Base-by-base conservation (phyloP, 92 coral and sea anemone species). In the Epizoanthus ramosus region DNA sequence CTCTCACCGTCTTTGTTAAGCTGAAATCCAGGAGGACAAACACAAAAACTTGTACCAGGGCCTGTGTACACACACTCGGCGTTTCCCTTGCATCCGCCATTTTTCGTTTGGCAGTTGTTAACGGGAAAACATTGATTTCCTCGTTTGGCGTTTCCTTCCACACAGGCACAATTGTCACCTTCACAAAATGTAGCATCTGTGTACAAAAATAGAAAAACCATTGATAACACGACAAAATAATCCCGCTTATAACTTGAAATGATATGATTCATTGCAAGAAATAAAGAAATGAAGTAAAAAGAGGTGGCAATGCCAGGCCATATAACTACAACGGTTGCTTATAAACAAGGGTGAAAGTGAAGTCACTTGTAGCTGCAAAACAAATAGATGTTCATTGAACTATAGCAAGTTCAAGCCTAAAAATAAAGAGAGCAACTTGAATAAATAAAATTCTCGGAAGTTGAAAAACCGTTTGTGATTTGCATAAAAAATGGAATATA, bases 21-120 rank as follows among this genome's bases (percentile, higher is more conserved):
- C 76, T 75, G 41, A 18, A 23, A 77, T 4, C 91, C 91, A 59
- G 89, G 80, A 14, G 89, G 88, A 52, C 91, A 88, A 25, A 47
- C 3, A 21, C 84, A 66, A 21, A 80, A 28, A 47, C 80, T 66
- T 12, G 89, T 85, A 17, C 81, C 91, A 14, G 91, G 91, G 54
- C 85, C 89, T 25, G 85, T 88, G 89, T 75, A 88, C 60, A 88
- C 70, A 59, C 91, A 88, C 74, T 88, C 63, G 73, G 89, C 89
- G 68, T 85, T 71, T 24, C 85, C 85, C 18, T 39, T 73, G 52
- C 91, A 88, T 2, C 91, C 91, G 14, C 91, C 91, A 41, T 79
- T 50, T 60, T 64, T 71, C 53, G 81, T 71, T 23, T 88, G 73
- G 70, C 91, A 88, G 71, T 85, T 85, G 74, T 88, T 88, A 79